Conservation (phyloP, 2,888 invertebrate species). For the Diplazon laetatorius region DNA sequence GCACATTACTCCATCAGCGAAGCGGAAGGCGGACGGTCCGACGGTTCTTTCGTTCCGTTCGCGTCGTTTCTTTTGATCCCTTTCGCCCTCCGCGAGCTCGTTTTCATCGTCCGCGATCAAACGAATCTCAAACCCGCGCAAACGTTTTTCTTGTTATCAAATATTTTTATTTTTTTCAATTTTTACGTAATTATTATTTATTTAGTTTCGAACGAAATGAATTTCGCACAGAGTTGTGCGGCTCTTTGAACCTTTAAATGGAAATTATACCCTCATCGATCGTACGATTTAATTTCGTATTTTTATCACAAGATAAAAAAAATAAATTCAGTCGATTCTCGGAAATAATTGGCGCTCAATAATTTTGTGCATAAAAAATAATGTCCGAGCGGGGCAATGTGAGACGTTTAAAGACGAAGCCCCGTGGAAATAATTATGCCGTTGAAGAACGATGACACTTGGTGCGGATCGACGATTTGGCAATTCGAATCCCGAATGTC, state of each 20-base stretch:
- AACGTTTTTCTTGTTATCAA: too few species aligned
- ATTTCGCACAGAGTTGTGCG: background rate
- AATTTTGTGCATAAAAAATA: background rate
- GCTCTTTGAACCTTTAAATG: too few species aligned
- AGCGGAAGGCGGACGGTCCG: conserved; percentile 76
- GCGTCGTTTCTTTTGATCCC: conserved; percentile 75
- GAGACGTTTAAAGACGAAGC: too few species aligned
- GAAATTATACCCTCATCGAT: background rate
- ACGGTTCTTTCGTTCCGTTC: conserved; percentile 62
- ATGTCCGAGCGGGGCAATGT: too few species aligned
- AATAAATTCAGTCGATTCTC: background rate
- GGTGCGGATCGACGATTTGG: background rate
- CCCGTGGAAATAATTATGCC: background rate
- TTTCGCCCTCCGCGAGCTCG: conserved; percentile 25
- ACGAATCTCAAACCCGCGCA: conserved; percentile 31
- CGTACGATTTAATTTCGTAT: background rate
- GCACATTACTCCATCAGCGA: conserved; percentile 80
- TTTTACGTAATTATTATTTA: background rate
- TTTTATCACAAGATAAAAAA: background rate
- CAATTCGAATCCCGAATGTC: background rate
- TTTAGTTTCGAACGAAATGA: background rate
- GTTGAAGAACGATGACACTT: too few species aligned
- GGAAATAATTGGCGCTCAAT: background rate
- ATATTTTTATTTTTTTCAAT: too few species aligned
- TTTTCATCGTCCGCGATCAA: conserved; percentile 43